phyloP scores from a whole-genome alignment of 2,113 vertebrate species.

The Ceyx margarethae region DNA sequence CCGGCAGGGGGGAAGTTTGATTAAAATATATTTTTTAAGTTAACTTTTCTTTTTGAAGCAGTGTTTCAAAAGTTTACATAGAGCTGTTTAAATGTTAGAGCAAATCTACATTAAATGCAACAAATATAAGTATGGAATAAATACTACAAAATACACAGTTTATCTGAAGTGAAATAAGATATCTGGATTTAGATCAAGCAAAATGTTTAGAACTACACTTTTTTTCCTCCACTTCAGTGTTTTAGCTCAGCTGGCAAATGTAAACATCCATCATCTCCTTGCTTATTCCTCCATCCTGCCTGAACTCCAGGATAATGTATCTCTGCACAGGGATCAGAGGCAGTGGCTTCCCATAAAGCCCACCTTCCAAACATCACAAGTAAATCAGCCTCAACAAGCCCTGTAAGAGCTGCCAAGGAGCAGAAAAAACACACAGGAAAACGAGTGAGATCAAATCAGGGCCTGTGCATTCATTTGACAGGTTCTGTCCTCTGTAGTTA shows the following conservation, averaged over 20 bases:
- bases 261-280: neutral
- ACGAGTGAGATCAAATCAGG: neutral
- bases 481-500: slow-evolving; percentile 38
- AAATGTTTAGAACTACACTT: neutral
- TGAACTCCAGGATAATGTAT: neutral
- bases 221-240: neutral
- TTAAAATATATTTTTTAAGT: neutral
- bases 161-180: slow-evolving; percentile 19
- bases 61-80: neutral
- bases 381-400: neutral
- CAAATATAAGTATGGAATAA: neutral
- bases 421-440: neutral
- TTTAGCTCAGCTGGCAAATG: slow-evolving; percentile 16
- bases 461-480: slow-evolving; percentile 8
- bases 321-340: neutral
- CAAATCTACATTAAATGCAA: neutral
- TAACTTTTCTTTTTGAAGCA: neutral
- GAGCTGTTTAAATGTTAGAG: neutral
- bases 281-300: neutral
- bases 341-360: neutral
- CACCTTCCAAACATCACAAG: neutral
- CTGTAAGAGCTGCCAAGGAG: neutral
- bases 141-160: neutral
- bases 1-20: neutral
- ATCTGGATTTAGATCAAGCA: neutral